Conservation (phyloP, 2,888 invertebrate genomes). For the Dinocampus coccinellae region DNA sequence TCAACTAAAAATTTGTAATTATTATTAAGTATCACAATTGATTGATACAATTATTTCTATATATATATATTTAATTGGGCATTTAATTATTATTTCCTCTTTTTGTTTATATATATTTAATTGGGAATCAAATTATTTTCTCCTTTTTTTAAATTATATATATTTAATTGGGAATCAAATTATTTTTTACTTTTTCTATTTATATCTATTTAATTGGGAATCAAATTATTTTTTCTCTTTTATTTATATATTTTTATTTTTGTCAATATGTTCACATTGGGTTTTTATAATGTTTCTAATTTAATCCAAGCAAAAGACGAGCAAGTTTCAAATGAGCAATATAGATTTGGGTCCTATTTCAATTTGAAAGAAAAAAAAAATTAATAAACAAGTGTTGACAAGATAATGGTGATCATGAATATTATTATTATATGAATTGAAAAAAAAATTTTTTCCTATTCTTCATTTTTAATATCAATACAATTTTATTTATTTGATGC, state of each 20-base stretch:
- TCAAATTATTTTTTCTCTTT: background rate
- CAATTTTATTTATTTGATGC: background rate
- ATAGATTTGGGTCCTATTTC: slow-evolving; percentile 53
- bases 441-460: background rate
- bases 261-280: background rate
- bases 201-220: slow-evolving; percentile 10
- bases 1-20: slow-evolving; percentile 14
- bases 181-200: background rate
- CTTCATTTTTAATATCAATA: background rate
- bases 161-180: no score
- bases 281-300: no score
- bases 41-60: no score
- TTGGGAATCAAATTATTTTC: background rate
- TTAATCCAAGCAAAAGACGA: background rate
- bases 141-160: background rate
- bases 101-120: no score
- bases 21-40: no score
- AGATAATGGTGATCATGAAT: slow-evolving; percentile 4
- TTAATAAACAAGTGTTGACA: background rate
- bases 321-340: slow-evolving; percentile 16
- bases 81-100: slow-evolving; percentile 3
- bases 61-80: slow-evolving; percentile 5
- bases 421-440: background rate
- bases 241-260: background rate
- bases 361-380: slow-evolving; percentile 5